These are phyloP conservation scores for Cyrtorhinus lividipennis DNA, from an alignment of 1,140 invertebrate genomes.

Conservation along the genomic window DNA sequence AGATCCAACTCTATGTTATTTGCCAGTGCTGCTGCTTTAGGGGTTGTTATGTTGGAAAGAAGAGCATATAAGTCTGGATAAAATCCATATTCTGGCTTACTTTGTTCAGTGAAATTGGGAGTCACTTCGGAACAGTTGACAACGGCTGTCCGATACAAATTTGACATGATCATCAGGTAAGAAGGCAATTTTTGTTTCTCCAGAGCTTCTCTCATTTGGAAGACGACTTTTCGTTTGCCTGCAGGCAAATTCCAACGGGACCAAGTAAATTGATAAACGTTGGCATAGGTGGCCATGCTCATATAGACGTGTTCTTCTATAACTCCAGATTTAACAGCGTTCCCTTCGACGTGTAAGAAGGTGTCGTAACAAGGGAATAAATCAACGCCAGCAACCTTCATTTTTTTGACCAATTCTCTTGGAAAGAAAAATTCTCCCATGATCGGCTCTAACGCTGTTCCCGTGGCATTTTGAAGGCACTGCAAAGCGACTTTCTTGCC, in stretches of 20 bases:
- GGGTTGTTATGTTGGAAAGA: constrained; percentile 28
- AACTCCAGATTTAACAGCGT: constrained; percentile 53
- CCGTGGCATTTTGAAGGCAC: constrained; percentile 40
- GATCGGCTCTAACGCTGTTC: constrained; percentile 36
- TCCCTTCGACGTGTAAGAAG: constrained; percentile 62
- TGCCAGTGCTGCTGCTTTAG: constrained; percentile 18
- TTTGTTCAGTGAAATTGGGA: constrained; percentile 41
- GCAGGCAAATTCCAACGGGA: constrained; percentile 68
- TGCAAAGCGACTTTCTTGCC: constrained; percentile 35
- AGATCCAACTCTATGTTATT: constrained; percentile 17
- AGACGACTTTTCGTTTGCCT: constrained; percentile 48
- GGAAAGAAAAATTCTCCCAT: constrained; percentile 39
- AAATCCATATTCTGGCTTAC: constrained; percentile 38
- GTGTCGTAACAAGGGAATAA: constrained; percentile 79
- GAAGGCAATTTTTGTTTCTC: constrained; percentile 36
- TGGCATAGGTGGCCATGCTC: constrained; percentile 63
- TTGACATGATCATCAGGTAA: constrained; percentile 43
- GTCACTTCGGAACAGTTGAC: constrained; percentile 57
- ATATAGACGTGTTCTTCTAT: constrained; percentile 65
- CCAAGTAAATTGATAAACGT: constrained; percentile 70
- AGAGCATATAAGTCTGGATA: constrained; percentile 51
- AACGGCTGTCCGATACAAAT: constrained; percentile 40
- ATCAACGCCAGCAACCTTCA: constrained; percentile 59
- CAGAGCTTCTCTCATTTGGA: constrained; percentile 54
- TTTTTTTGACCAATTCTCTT: constrained; percentile 41